phyloP scores from a whole-genome alignment of 2,888 invertebrate species.

The Homarus gammarus region DNA sequence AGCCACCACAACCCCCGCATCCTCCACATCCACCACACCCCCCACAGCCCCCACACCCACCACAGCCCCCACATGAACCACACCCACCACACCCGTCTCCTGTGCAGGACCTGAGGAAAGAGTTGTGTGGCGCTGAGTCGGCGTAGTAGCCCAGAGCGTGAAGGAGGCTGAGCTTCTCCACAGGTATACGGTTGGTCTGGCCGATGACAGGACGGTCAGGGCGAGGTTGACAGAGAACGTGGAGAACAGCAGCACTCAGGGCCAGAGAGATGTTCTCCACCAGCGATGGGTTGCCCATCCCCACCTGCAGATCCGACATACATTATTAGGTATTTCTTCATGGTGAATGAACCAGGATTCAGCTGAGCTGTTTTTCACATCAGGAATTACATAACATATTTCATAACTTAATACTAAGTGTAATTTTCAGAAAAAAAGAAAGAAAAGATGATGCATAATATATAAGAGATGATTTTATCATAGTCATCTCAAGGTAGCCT shows the following conservation, averaged over 20 bases:
- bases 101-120: conserved; percentile 68
- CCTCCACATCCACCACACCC: conserved; percentile 74
- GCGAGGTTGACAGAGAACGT: conserved; percentile 71
- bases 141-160: conserved; percentile 71
- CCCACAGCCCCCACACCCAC: conserved; percentile 72
- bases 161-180: conserved; percentile 70
- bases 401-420: no score
- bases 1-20: conserved; percentile 72
- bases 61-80: conserved; percentile 72
- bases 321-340: no score
- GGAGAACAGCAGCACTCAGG: conserved; percentile 67
- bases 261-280: conserved; percentile 72
- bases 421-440: no score
- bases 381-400: no score
- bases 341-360: no score
- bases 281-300: conserved; percentile 65
- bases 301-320: conserved; percentile 68
- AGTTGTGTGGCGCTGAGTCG: conserved; percentile 71
- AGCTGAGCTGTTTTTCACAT: no score
- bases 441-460: no score
- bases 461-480: no score
- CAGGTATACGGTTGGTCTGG: conserved; percentile 73
- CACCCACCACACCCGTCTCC: conserved; percentile 73
- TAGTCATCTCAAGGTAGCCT: no score
- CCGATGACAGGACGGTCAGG: conserved; percentile 68